phyloP scores from a whole-genome alignment of 2,888 invertebrate species.

The Drosophila kambysellisi region DNA sequence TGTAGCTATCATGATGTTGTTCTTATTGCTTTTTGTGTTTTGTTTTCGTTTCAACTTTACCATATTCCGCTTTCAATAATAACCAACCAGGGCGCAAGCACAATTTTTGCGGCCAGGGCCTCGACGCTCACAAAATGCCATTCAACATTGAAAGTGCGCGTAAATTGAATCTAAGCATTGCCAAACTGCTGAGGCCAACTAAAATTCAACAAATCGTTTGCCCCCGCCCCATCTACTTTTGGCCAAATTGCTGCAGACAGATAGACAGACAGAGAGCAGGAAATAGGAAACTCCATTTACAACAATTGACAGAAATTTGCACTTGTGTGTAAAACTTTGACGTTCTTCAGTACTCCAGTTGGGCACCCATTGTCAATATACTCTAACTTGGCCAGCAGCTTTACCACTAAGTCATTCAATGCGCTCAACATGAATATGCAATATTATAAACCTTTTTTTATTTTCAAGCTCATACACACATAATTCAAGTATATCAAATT shows the following conservation, averaged over 20 bases:
- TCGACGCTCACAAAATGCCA: conserved; percentile 10
- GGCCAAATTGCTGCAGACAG: conserved; percentile 47
- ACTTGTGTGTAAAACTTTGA: conserved; percentile 70
- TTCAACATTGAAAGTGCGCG: conserved; percentile 45
- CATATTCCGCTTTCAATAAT: conserved; percentile 37
- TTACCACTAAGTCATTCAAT: not conserved
- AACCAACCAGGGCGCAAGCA: conserved; percentile 43
- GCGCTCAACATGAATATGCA: not conserved
- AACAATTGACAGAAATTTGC: conserved; percentile 76
- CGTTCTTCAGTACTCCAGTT: conserved; percentile 13
- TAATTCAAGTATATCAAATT: conserved; percentile 19
- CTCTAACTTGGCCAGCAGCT: conserved; percentile 4
- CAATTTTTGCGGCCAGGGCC: conserved; percentile 39
- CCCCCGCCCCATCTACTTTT: conserved; percentile 37
- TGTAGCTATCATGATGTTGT: conserved; percentile 48
- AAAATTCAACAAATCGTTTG: conserved; percentile 45
- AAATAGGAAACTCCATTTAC: conserved; percentile 70
- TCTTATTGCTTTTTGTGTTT: conserved; percentile 51
- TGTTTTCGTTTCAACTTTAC: conserved; percentile 59
- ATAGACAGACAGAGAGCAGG: conserved; percentile 37
- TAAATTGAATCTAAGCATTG: conserved; percentile 41
- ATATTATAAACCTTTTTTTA: not conserved
- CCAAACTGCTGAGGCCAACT: conserved; percentile 24
- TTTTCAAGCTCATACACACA: conserved; percentile 8
- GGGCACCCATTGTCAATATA: conserved; percentile 15